Evolutionary conservation across 2,797 vertebrate genomes (phyloP).

Genomic region (Karalla daura): DNA sequence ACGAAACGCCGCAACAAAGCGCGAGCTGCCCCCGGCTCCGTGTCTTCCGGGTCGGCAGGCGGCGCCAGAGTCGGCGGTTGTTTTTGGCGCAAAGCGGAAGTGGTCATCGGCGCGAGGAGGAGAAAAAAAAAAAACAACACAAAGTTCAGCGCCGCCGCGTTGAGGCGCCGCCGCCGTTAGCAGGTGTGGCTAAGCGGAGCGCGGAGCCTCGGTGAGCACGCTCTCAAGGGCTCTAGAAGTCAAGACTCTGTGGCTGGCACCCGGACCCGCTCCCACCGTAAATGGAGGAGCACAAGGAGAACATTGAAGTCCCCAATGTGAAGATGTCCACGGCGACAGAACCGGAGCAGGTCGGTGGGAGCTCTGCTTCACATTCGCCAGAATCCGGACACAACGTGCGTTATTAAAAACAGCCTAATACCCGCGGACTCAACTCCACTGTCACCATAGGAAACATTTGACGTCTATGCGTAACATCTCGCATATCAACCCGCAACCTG

Average conservation of each 20-base stretch:
- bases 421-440: no score
- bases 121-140: no score
- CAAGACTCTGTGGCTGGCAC: no score
- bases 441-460: no score
- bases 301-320: conserved; percentile 68
- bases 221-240: no score
- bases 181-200: background rate
- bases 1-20: no score
- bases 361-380: background rate
- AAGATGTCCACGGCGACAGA: conserved; percentile 59
- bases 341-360: conserved; percentile 62
- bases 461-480: no score
- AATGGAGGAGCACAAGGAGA: conserved; percentile 84
- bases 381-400: no score
- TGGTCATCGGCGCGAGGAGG: no score
- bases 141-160: conserved; percentile 1
- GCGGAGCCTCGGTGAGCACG: background rate
- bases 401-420: no score
- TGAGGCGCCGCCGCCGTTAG: conserved; percentile 10
- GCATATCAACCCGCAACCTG: no score
- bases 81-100: conserved; percentile 73
- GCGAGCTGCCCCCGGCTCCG: no score
- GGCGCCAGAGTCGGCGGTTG: background rate
- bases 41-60: conserved; percentile 28
- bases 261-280: background rate